A percentile compares a stretch with the other conserved stretches of the same genome.
Conservation (phyloP, 2,113 vertebrate genomes). For the cat (Felis catus) region DNA sequence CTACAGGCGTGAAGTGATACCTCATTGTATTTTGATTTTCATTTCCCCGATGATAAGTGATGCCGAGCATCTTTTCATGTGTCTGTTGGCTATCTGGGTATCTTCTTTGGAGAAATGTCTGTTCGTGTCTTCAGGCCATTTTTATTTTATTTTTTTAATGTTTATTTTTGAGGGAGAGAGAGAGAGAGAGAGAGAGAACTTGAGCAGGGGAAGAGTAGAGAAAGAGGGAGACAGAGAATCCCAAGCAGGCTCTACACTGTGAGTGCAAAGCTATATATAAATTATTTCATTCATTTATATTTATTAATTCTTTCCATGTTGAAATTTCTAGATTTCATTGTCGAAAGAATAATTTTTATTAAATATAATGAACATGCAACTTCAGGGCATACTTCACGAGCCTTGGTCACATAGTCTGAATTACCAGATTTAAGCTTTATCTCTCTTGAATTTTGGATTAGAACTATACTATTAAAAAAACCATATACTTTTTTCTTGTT, state of each 20-base stretch:
- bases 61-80: background rate
- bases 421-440: background rate
- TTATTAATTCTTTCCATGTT: background rate
- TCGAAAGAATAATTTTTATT: slow-evolving; percentile 16
- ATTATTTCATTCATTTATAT: background rate
- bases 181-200: too few species aligned
- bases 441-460: background rate
- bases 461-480: background rate
- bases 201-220: too few species aligned
- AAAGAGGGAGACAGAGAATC: too few species aligned
- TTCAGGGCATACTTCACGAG: background rate
- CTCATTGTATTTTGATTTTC: background rate
- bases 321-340: background rate
- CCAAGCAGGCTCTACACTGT: too few species aligned
- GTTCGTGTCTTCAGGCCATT: background rate
- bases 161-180: too few species aligned
- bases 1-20: background rate
- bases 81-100: background rate
- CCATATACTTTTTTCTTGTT: background rate
- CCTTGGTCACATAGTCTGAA: background rate
- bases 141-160: too few species aligned
- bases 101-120: background rate
- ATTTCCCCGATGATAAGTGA: background rate
- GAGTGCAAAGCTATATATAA: background rate
- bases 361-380: background rate